These are phyloP conservation scores for Petrolisthes manimaculis DNA, from an alignment of 2,888 invertebrate genomes.

Conservation along the genomic window DNA sequence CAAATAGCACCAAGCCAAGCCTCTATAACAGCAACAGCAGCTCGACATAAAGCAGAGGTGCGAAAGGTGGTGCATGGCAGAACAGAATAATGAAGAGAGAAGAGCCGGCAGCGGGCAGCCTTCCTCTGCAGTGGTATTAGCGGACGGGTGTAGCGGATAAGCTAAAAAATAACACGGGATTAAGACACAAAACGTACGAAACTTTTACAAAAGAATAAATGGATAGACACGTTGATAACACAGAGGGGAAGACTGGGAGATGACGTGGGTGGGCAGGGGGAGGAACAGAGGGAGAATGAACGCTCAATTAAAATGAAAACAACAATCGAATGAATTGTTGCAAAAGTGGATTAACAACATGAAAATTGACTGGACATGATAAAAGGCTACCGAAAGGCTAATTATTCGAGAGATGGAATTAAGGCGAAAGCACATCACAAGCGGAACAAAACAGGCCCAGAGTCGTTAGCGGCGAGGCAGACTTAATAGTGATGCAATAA, in stretches of 20 bases:
- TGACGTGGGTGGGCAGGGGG: not conserved
- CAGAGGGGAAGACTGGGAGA: not conserved
- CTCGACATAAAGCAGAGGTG: not conserved
- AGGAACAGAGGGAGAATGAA: not conserved
- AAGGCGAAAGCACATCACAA: slow-evolving; percentile 5
- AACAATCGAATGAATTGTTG: slow-evolving; percentile 4
- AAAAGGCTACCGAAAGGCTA: slow-evolving; percentile 13
- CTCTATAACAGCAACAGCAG: not conserved
- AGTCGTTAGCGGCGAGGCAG: not conserved
- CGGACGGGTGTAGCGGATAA: slow-evolving; percentile 2
- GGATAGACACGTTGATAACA: slow-evolving; percentile 38
- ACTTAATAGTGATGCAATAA: not conserved
- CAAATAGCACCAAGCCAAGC: no score
- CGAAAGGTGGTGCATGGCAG: not conserved
- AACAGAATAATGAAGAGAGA: slow-evolving; percentile 33
- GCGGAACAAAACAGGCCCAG: not conserved
- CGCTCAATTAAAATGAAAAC: slow-evolving; percentile 3
- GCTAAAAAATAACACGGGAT: slow-evolving; percentile 27
- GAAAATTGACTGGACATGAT: slow-evolving; percentile 15
- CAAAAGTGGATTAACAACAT: slow-evolving; percentile 10
- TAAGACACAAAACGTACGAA: slow-evolving; percentile 27
- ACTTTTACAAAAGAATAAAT: slow-evolving; percentile 35
- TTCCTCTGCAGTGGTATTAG: slow-evolving; percentile 2
- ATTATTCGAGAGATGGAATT: slow-evolving; percentile 9
- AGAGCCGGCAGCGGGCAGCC: not conserved